A percentile compares a stretch with the other conserved stretches of the same genome.
These are phyloP conservation scores for Campylomormyrus tamandua DNA, from an alignment of 2,113 vertebrate species.

Conservation along the genomic window DNA sequence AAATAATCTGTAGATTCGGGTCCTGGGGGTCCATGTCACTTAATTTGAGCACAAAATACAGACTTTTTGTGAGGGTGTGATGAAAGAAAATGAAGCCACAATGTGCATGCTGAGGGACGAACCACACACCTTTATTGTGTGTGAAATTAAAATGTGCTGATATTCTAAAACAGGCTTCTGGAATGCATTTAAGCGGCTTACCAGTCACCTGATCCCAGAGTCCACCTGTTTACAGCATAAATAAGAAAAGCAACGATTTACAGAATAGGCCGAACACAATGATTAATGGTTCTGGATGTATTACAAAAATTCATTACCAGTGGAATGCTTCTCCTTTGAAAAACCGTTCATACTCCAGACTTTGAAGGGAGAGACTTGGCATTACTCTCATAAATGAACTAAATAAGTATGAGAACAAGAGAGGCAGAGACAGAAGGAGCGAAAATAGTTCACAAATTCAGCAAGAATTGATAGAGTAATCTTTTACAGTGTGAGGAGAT, in stretches of 20 bases:
- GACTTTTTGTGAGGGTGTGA: not conserved
- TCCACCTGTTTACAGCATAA: constrained; percentile 38
- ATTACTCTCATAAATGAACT: not conserved
- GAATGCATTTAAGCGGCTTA: constrained; percentile 51
- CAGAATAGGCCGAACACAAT: constrained; percentile 5
- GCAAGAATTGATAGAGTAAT: not conserved
- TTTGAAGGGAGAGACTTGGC: not conserved
- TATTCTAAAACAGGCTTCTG: constrained; percentile 24
- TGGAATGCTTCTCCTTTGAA: constrained; percentile 32
- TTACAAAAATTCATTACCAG: constrained; percentile 26
- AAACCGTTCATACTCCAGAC: constrained; percentile 6
- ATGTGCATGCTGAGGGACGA: not conserved
- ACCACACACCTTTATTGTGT: constrained; percentile 9
- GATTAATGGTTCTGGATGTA: constrained; percentile 11
- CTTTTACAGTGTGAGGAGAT: not conserved
- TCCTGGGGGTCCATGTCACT: not conserved
- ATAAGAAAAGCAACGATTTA: constrained; percentile 27
- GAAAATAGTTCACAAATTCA: not conserved
- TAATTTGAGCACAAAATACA: not conserved
- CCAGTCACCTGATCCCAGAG: constrained; percentile 38
- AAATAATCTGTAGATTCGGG: not conserved
- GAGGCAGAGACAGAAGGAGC: not conserved
- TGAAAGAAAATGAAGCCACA: not conserved
- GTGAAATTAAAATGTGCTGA: constrained; percentile 43
- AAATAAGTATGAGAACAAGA: not conserved